Evolutionary conservation across 2,113 vertebrate genomes (phyloP).

Genomic region (Synodontis membranacea): DNA sequence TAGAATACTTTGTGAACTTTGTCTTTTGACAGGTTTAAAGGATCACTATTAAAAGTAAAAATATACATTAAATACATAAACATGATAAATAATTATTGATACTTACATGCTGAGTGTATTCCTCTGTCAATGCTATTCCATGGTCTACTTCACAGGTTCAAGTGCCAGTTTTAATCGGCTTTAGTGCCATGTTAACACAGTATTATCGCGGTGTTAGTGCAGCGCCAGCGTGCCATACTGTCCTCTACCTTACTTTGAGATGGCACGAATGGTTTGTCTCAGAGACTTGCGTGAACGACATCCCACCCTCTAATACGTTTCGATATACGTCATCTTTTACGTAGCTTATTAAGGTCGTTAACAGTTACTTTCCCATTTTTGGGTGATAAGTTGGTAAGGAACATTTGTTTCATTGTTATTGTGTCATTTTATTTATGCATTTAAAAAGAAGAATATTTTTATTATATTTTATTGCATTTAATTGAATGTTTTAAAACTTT

Average conservation of each 20-base stretch:
- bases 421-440: background rate
- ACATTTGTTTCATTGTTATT: background rate
- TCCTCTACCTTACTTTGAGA: constrained; percentile 57
- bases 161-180: background rate
- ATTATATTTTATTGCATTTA: background rate
- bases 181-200: background rate
- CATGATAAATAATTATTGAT: background rate
- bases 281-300: constrained; percentile 68
- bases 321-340: constrained; percentile 67
- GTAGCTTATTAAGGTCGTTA: constrained; percentile 34
- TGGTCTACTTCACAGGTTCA: constrained; percentile 37
- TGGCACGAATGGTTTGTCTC: constrained; percentile 54
- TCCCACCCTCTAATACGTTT: constrained; percentile 76
- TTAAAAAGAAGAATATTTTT: background rate
- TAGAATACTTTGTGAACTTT: background rate
- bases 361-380: constrained; percentile 6
- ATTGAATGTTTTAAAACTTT: background rate
- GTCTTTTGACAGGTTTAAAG: background rate
- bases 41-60: background rate
- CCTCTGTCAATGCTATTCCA: constrained; percentile 11
- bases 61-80: background rate
- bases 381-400: background rate
- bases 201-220: background rate
- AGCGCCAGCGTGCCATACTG: constrained; percentile 40
- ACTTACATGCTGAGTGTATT: constrained; percentile 35